A percentile compares a stretch with the other conserved stretches of the same genome.
Conservation (phyloP, 2,113 vertebrate species). For the Bostrychus sinensis region DNA sequence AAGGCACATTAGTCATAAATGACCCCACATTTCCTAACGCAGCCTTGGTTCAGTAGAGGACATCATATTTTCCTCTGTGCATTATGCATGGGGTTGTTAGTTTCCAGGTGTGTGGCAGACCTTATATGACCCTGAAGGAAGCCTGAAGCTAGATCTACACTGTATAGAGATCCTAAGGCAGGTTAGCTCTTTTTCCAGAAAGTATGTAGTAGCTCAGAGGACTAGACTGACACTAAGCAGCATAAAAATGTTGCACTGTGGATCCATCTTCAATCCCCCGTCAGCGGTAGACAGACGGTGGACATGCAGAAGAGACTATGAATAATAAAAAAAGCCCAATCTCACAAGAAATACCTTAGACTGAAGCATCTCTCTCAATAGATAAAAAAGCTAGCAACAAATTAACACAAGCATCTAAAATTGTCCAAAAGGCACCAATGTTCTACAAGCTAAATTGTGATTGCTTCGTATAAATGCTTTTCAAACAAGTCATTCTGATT, state of each 20-base stretch:
- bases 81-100: background rate
- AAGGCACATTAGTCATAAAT: conserved; percentile 16
- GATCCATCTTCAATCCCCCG: conserved; percentile 41
- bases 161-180: conserved; percentile 20
- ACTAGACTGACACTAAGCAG: conserved; percentile 35
- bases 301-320: conserved; percentile 9
- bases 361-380: background rate
- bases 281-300: conserved; percentile 19
- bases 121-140: conserved; percentile 39
- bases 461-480: background rate
- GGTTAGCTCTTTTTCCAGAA: conserved; percentile 11
- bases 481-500: background rate
- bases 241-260: conserved; percentile 43
- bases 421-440: too few species aligned
- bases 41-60: conserved; percentile 19
- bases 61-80: conserved; percentile 35
- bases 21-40: conserved; percentile 22
- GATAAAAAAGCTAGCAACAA: conserved; percentile 2
- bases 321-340: conserved; percentile 8
- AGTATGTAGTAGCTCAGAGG: conserved; percentile 19
- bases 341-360: conserved; percentile 1
- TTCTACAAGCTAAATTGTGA: background rate
- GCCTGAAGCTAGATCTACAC: background rate
- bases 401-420: background rate
- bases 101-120: conserved; percentile 28